Evolutionary conservation across 2,797 vertebrate genomes (phyloP).

Genomic region (Hylomyscus alleni): DNA sequence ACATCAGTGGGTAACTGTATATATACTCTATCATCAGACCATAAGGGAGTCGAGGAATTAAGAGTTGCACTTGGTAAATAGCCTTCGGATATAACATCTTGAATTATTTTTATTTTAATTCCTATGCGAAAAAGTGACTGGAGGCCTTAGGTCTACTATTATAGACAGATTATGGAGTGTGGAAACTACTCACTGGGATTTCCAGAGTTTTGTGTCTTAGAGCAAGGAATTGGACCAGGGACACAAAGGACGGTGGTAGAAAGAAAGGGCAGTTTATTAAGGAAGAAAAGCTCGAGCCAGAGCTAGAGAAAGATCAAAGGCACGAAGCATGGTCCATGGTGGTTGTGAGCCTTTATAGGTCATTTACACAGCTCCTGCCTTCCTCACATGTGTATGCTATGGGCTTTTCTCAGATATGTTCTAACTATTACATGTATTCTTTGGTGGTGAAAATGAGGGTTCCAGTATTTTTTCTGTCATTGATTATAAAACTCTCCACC

Average conservation of each 20-base stretch:
- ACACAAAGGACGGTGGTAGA: neutral
- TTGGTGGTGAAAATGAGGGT: neutral
- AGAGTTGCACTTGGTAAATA: constrained; percentile 7
- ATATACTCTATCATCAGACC: constrained; percentile 11
- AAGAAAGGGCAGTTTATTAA: neutral
- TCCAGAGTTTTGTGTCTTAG: neutral
- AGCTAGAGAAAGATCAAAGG: neutral
- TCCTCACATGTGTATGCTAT: neutral
- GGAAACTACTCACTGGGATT: neutral
- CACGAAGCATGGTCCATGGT: neutral
- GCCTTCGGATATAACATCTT: constrained; percentile 28
- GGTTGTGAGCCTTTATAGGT: neutral
- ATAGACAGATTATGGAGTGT: neutral
- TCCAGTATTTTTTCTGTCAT: neutral
- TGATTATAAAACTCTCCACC: neutral
- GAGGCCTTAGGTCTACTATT: neutral
- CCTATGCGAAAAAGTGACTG: neutral
- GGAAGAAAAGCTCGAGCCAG: neutral
- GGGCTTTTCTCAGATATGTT: neutral
- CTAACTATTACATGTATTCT: neutral
- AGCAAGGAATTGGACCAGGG: neutral
- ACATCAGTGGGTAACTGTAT: constrained; percentile 11
- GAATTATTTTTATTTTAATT: constrained; percentile 60
- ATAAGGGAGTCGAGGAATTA: neutral
- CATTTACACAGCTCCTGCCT: neutral